Base-by-base conservation (phyloP, 2,797 vertebrate genomes). In the Acrocephalus scirpaceus region DNA sequence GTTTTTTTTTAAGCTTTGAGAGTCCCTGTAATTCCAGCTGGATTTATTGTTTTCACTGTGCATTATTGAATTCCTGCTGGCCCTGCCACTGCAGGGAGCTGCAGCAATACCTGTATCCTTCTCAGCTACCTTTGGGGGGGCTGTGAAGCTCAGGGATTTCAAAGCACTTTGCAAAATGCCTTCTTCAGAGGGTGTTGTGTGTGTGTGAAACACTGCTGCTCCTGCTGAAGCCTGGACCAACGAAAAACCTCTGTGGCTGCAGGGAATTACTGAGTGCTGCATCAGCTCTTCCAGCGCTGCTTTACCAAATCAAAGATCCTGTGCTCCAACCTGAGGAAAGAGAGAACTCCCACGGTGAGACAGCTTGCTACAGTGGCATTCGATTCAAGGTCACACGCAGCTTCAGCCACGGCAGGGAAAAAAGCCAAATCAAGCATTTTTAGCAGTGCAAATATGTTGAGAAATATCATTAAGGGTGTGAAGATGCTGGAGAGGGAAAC, bases 401-500 rank as follows among this genome's bases (percentile, higher is more conserved):
- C 7, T 12, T 45, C 91, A 80, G 84, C 32, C 91, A 62, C 3
- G 3, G 85, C 40, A 17, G 73, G 84, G 79, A 73, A 91, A 92
- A 92, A 84, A 81, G 67, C 74, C 91, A 95, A 95, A 90, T 61
- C 40, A 54, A 76, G 83, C 47, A 11, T 73, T 95, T 96, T 88
- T 58, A 88, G 50, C 80, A 73, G 72, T 14, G 73, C 62, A 90
- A 88, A 84, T 75, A 29, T 21, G 56, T 50, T 60, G 53, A 40
- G 67, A 82, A 90, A 51, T 71, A 45, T 48, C 36, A 16, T 34
- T 20, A 60, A 48, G 34, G 18, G 18, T 88, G 80, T 94, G 92
- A 79, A 84, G 88, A 51, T 29, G 57, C 38, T 67, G 87, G 65
- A 34, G 65, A 78, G 70, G 62, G 47, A 91, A 88, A 48, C 62